Evolutionary conservation across 2,797 vertebrate species (phyloP), one percentile per base, ranked within the genome.

Genomic region (Sciurus vulgaris): DNA sequence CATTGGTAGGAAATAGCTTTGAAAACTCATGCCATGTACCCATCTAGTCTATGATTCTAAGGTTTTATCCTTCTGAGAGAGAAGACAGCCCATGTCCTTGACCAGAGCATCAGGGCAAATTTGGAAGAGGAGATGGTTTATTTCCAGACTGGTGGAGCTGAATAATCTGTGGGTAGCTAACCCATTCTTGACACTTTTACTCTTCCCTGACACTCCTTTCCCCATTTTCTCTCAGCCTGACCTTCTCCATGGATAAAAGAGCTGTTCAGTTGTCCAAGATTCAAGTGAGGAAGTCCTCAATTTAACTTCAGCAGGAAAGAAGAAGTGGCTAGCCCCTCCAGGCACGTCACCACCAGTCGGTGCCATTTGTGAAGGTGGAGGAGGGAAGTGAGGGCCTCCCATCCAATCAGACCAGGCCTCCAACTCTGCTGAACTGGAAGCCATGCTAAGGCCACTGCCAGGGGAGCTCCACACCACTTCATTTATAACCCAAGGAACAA

Each of bases 381-480:
- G 38, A 38, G 65, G 91, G 92, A 0, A 38, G 20, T 74, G 73
- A 86, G 28, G 85, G 41, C 72, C 90, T 82, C 73, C 88, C 24
- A 74, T 87, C 93, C 91, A 93, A 96, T 96, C 89, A 47, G 90
- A 96, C 76, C 90, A 95, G 77, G 89, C 96, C 86, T 95, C 44
- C 95, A 93, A 73, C 96, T 97, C 96, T 97, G 65, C 93, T 96
- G 96, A 95, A 95, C 33, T 86, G 94, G 96, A 96, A 98, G 93
- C 87, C 96, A 83, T 26, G 35, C 20, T 51, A 30, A 83, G 73
- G 59, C 51, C 77, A 72, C 69, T 96, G 97, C 95, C 97, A 67
- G 41, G 72, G 95, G 93, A 96, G n/a, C 33, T 79, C 89, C 93
- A 82, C 79, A 91, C 83, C 89, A 22, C 81, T 95, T 97, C 97